Conservation (phyloP, 1,140 invertebrate genomes). For the Platorchestia sp. region DNA sequence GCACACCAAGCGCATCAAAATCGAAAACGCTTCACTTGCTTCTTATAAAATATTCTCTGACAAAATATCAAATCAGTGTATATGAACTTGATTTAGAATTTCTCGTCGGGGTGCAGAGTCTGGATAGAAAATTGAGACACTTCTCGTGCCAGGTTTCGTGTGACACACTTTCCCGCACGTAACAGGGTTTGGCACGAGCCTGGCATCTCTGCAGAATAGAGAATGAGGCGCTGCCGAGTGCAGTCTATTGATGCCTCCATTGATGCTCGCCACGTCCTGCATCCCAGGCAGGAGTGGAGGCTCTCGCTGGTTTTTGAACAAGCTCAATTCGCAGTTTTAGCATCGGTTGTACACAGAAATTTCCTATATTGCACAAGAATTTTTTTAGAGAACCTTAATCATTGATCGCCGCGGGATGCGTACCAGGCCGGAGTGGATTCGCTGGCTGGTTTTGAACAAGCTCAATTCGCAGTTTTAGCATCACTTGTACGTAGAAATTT, state of each 20-base stretch:
- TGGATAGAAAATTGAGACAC: background rate
- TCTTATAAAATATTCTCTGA: background rate
- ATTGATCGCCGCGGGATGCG: background rate
- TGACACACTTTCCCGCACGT: background rate
- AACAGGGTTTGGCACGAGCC: background rate
- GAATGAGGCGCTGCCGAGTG: background rate
- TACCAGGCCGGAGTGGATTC: background rate
- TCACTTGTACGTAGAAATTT: background rate
- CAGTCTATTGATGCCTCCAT: slow-evolving; percentile 36
- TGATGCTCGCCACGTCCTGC: background rate
- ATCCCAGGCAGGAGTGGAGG: background rate
- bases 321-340: background rate
- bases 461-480: background rate
- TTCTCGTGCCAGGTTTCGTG: background rate
- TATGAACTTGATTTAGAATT: background rate
- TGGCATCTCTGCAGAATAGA: background rate
- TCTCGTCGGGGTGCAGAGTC: background rate
- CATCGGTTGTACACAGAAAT: background rate
- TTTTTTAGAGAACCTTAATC: no score
- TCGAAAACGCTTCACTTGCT: background rate
- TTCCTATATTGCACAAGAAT: no score
- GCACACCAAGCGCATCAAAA: background rate
- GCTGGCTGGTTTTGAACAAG: background rate
- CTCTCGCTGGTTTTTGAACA: background rate
- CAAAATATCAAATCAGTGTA: background rate